These are phyloP conservation scores for Hystrix cristata DNA, from an alignment of 2,113 vertebrate genomes.

Conservation along the genomic window DNA sequence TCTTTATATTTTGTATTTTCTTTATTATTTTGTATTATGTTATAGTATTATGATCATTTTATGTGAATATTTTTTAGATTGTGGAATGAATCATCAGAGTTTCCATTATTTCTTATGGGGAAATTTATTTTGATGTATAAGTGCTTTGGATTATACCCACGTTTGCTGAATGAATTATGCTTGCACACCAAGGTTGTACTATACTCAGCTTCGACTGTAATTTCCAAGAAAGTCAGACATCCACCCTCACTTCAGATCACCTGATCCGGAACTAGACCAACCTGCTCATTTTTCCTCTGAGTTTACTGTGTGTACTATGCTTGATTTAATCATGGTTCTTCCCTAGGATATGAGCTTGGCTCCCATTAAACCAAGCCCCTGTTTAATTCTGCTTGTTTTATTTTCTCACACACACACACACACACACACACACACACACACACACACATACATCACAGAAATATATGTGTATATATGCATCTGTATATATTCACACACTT, in stretches of 20 bases:
- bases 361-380: neutral
- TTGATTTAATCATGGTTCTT: neutral
- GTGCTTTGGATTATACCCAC: neutral
- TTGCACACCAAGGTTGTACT: neutral
- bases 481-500: neutral
- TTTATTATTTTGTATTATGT: neutral
- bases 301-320: neutral
- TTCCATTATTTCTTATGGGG: neutral
- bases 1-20: neutral
- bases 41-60: neutral
- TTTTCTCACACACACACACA: neutral
- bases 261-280: neutral
- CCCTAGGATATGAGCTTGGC: neutral
- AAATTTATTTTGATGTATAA: neutral
- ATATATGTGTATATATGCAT: neutral
- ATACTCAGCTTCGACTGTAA: neutral
- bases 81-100: neutral
- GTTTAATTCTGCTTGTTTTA: slow-evolving; percentile 5
- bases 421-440: neutral
- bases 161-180: neutral
- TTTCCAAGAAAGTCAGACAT: neutral
- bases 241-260: neutral
- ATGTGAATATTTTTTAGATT: neutral
- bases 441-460: neutral
- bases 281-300: neutral